phyloP scores from a whole-genome alignment of 2,113 vertebrate species.

The Cyanistes caeruleus region DNA sequence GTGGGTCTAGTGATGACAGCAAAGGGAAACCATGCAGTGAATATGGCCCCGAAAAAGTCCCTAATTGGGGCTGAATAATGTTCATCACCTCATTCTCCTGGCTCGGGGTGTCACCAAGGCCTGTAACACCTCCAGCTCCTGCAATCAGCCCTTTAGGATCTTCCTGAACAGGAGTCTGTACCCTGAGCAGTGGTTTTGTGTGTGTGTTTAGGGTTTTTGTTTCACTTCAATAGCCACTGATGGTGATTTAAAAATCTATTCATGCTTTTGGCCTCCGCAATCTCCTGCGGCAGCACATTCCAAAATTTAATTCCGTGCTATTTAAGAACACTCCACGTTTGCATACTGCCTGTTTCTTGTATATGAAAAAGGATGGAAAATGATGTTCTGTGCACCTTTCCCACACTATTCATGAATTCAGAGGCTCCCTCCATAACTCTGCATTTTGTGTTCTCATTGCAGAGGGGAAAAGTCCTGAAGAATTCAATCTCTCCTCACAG shows the following conservation, averaged over 20 bases:
- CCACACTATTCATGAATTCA: not conserved
- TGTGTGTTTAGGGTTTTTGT: not conserved
- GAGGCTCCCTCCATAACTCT: not conserved
- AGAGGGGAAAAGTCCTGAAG: not conserved
- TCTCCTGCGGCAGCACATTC: not conserved
- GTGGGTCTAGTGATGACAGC: not conserved
- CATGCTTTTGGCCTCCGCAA: not conserved
- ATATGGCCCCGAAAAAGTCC: not conserved
- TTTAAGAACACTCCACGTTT: not conserved
- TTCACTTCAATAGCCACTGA: conserved; percentile 23
- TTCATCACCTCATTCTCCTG: not conserved
- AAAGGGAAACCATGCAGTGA: not conserved
- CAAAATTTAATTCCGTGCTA: not conserved
- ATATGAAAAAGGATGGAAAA: not conserved
- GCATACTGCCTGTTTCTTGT: not conserved
- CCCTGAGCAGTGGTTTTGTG: not conserved
- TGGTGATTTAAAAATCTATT: not conserved
- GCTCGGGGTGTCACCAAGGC: not conserved
- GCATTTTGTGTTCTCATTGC: not conserved
- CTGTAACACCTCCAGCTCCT: not conserved
- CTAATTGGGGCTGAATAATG: not conserved
- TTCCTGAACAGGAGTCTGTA: not conserved
- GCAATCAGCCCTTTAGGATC: not conserved
- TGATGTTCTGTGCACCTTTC: not conserved
- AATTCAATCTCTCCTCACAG: conserved; percentile 29